Evolutionary conservation across 2,113 vertebrate species (phyloP).

Genomic region (Anas platyrhynchos): DNA sequence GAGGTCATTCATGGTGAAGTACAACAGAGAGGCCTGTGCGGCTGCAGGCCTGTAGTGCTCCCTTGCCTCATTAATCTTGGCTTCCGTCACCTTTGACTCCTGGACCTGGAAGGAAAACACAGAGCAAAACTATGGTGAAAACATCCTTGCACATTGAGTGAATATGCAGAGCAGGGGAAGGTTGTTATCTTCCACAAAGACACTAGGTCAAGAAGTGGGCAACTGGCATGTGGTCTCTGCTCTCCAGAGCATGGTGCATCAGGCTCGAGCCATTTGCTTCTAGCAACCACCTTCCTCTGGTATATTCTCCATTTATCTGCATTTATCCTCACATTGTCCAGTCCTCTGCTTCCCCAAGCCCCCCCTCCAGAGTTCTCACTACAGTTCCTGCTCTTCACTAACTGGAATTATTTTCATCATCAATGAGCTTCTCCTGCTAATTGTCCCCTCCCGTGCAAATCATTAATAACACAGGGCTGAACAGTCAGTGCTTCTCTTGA

Average conservation of each 20-base stretch:
- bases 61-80: constrained; percentile 89
- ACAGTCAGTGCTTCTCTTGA: background rate
- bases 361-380: background rate
- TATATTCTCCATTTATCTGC: background rate
- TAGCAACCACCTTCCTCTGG: background rate
- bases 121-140: background rate
- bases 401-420: background rate
- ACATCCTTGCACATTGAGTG: background rate
- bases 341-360: accelerated
- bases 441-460: background rate
- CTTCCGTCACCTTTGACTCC: constrained; percentile 89
- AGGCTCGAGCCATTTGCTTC: accelerated
- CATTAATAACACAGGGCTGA: background rate
- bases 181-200: no score
- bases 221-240: accelerated
- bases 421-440: background rate
- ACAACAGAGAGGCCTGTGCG: constrained; percentile 87
- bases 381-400: background rate
- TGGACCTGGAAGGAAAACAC: constrained; percentile 84
- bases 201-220: background rate
- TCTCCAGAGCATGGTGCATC: accelerated
- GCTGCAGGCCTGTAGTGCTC: constrained; percentile 91
- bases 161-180: background rate
- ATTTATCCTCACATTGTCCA: background rate
- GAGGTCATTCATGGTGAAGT: constrained; percentile 94